Percentiles rank a stretch among this genome's conserved stretches.
Evolutionary conservation across 2,113 vertebrate species (phyloP).

Genomic region (Agelaius phoeniceus): DNA sequence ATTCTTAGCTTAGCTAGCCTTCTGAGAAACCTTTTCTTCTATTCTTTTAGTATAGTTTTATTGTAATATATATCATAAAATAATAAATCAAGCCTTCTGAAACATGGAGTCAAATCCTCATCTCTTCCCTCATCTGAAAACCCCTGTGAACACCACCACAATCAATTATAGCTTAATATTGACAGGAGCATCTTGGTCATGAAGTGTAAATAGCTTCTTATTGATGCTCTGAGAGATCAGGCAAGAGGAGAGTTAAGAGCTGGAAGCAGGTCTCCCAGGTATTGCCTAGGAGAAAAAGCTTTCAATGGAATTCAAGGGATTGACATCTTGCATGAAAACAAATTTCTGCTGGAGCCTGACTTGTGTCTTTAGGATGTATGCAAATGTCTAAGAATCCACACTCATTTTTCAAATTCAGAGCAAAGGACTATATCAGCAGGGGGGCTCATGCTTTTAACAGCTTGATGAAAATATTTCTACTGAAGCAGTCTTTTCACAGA

Average conservation of each 20-base stretch:
- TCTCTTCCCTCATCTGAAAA: too few relatives aligned
- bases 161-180: slow-evolving; percentile 10
- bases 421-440: not conserved
- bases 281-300: not conserved
- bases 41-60: too few relatives aligned
- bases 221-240: not conserved
- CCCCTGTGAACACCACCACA: too few relatives aligned
- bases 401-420: not conserved
- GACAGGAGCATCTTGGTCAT: not conserved
- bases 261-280: not conserved
- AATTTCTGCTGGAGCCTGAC: not conserved
- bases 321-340: not conserved
- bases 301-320: not conserved
- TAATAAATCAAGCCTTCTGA: too few relatives aligned
- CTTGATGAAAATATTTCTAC: not conserved
- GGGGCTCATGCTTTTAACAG: not conserved
- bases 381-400: not conserved
- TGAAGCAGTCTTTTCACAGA: not conserved
- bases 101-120: too few relatives aligned
- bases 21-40: too few relatives aligned
- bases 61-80: too few relatives aligned
- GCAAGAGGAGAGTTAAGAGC: not conserved
- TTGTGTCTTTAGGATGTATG: not conserved
- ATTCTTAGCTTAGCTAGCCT: too few relatives aligned
- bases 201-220: not conserved